Conservation (phyloP, 2,113 vertebrate species). For the Plestiodon gilberti region DNA sequence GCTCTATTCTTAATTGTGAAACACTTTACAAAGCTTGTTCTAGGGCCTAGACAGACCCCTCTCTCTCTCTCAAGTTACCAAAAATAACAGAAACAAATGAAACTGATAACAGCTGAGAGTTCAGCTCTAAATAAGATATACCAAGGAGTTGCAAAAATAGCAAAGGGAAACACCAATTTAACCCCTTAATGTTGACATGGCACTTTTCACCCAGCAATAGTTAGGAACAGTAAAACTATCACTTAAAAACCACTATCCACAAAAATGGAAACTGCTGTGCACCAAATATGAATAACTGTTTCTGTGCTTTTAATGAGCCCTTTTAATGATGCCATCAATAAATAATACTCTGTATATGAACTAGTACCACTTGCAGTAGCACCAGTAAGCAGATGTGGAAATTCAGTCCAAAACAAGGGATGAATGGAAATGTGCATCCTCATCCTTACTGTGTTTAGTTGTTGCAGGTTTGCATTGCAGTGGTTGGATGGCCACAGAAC, state of each 20-base stretch:
- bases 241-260: background rate
- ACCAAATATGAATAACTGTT: background rate
- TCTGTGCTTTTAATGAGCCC: background rate
- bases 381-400: background rate
- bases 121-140: background rate
- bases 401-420: background rate
- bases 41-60: slow-evolving; percentile 18
- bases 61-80: slow-evolving; percentile 14
- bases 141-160: slow-evolving; percentile 3
- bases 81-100: background rate
- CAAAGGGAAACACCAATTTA: slow-evolving; percentile 13
- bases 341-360: background rate
- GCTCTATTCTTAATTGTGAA: slow-evolving; percentile 28
- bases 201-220: slow-evolving; percentile 4
- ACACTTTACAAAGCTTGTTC: slow-evolving; percentile 39
- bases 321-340: background rate
- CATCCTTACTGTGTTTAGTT: background rate
- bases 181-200: background rate
- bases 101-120: background rate
- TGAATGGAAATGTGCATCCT: background rate
- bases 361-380: background rate
- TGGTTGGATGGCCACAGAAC: background rate
- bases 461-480: background rate
- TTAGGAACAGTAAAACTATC: too few relatives aligned
- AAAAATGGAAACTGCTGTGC: background rate